phyloP scores from a whole-genome alignment of 1,140 invertebrate species.

The Conopomorpha cramerella region DNA sequence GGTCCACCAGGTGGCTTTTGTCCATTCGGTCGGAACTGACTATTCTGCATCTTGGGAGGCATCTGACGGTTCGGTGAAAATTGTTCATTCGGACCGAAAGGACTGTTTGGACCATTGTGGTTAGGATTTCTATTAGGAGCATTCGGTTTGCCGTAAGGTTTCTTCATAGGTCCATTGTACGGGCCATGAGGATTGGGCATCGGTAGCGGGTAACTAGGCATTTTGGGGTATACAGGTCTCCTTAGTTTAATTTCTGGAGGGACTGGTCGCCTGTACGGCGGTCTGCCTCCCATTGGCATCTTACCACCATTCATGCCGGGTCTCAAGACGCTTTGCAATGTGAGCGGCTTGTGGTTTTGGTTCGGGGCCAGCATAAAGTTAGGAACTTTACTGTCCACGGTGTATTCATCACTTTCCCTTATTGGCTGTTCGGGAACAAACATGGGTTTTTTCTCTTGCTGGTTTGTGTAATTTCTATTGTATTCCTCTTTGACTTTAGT shows the following conservation, averaged over 20 bases:
- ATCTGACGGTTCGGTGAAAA: no score
- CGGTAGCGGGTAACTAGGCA: constrained; percentile 31
- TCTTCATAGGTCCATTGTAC: constrained; percentile 33
- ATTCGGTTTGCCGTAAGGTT: constrained; percentile 23
- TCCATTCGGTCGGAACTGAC: no score
- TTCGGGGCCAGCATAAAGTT: constrained; percentile 35
- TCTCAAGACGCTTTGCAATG: constrained; percentile 48
- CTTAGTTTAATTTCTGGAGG: constrained; percentile 51
- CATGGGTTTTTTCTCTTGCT: constrained; percentile 29
- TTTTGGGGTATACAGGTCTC: constrained; percentile 26
- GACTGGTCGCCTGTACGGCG: constrained; percentile 35
- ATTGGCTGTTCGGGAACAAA: constrained; percentile 30
- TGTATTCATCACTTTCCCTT: constrained; percentile 37
- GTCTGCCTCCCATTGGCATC: constrained; percentile 20
- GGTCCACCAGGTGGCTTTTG: no score
- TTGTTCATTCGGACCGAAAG: no score
- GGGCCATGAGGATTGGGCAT: constrained; percentile 29
- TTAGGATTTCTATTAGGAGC: no score
- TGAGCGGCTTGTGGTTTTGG: constrained; percentile 47
- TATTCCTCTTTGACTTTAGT: constrained; percentile 32
- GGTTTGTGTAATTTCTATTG: constrained; percentile 21
- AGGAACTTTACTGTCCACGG: constrained; percentile 32
- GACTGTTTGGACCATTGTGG: no score
- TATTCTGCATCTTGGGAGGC: no score
- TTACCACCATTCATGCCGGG: constrained; percentile 28